These are phyloP conservation scores for Trinorchestia longiramus DNA, from an alignment of 1,140 invertebrate species.

Conservation along the genomic window DNA sequence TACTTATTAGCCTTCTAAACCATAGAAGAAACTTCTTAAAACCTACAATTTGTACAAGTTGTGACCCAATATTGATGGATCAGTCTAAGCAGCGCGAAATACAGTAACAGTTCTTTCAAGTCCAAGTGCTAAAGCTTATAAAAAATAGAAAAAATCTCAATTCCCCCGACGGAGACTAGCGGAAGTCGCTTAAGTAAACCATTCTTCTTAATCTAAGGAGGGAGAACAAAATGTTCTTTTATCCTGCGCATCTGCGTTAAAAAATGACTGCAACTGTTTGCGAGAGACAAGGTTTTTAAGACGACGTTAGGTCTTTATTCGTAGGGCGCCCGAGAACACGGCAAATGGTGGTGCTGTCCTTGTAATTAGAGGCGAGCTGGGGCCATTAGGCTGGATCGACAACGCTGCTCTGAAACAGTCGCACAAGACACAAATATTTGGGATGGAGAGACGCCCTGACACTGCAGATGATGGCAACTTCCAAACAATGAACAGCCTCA, in stretches of 20 bases:
- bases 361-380: slow-evolving; percentile 40
- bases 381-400: slow-evolving; percentile 20
- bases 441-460: neutral
- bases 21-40: no score
- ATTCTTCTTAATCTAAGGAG: neutral
- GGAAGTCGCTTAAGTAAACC: neutral
- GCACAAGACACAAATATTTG: slow-evolving; percentile 43
- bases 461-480: neutral
- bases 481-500: neutral
- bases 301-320: slow-evolving; percentile 3
- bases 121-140: neutral
- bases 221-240: neutral
- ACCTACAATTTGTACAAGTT: no score
- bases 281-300: neutral
- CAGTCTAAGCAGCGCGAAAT: neutral
- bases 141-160: neutral
- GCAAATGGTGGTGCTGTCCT: neutral
- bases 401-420: slow-evolving; percentile 26
- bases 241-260: neutral
- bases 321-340: neutral
- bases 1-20: no score
- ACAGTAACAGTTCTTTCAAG: neutral
- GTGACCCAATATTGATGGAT: no score
- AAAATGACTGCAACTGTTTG: neutral
- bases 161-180: neutral